Evolutionary conservation across 2,113 vertebrate genomes (phyloP).

Genomic region (Donacobius atricapilla): DNA sequence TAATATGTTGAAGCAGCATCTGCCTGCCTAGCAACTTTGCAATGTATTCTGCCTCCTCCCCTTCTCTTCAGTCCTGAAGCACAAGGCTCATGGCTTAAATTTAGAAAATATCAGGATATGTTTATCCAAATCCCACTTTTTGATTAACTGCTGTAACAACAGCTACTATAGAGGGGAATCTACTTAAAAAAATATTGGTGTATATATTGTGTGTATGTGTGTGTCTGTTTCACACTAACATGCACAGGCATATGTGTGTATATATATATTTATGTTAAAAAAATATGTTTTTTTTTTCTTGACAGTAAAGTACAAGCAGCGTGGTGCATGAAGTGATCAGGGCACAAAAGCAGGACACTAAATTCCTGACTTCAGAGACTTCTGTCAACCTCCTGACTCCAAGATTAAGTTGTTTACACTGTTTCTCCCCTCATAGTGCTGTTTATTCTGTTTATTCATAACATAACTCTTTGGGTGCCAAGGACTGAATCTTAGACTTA

Average conservation of each 20-base stretch:
- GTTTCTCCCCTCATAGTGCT: neutral
- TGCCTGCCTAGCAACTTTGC: neutral
- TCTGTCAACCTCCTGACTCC: neutral
- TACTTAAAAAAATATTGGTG: neutral
- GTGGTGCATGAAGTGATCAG: neutral
- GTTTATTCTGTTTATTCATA: neutral
- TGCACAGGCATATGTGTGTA: fast-evolving
- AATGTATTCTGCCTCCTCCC: neutral
- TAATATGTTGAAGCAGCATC: neutral
- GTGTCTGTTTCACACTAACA: neutral
- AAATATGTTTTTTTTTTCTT: neutral
- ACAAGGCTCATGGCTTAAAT: neutral
- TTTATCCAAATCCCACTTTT: neutral
- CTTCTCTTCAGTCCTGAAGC: neutral
- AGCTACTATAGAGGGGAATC: neutral
- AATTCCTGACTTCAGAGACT: conserved; percentile 4
- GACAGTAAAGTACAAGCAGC: neutral
- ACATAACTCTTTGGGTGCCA: neutral
- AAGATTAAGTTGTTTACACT: conserved; percentile 22
- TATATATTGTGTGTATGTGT: neutral
- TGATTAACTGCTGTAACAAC: neutral
- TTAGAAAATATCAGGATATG: neutral
- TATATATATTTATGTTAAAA: neutral
- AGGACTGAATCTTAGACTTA: neutral
- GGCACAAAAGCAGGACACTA: neutral